Evolutionary conservation across 2,113 vertebrate genomes (phyloP), one percentile per base, ranked within the genome.

Genomic region (Petrocephalus microphthalmus): DNA sequence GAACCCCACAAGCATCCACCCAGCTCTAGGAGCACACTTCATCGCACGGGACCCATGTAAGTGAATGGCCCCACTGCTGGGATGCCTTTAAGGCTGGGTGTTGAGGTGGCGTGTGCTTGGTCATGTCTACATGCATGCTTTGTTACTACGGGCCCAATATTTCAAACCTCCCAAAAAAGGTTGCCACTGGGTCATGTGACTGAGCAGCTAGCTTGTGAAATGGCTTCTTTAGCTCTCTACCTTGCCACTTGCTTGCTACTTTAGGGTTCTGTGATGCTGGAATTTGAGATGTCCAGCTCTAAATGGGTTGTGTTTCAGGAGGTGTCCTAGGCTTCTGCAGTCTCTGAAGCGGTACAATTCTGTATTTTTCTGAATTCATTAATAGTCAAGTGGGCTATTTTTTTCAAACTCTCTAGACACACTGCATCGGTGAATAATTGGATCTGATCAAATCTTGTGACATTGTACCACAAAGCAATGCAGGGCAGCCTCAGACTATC

Each of bases 11-110:
- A 98, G 96, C 90, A 95, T 97, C 93, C 98, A 99, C 97, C 98
- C 98, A 51, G 97, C 98, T 96, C 94, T 99, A 92, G 98, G 98
- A 60, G 97, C 98, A 90, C 98, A 99, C 95, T 98, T 99, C 97
- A 98, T 99, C 93, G 96, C 98, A 95, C 97, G 98, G 94, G 98
- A 99, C 96, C 98, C 98, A 95, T 99, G 98, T 99, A 97, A 99
- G 98, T 97, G 93, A 93, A 92, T 92, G 89, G 94, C 94, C 93
- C 82, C 89, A 90, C 57, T 47, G 90, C 89, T 90, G 87, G 54
- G 78, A 85, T 88, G 91, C 25, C 74, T 49, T 88, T 90, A 85
- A 84, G 85, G 88, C 19, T 37, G n/a, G 8, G 10, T 88, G 49
- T 33, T 45, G 89, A 88, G 49, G 82, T 89, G 56, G 11, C 67